These are phyloP conservation scores for Himalopsyche anomala DNA, from an alignment of 2,888 invertebrate genomes.

Conservation along the genomic window DNA sequence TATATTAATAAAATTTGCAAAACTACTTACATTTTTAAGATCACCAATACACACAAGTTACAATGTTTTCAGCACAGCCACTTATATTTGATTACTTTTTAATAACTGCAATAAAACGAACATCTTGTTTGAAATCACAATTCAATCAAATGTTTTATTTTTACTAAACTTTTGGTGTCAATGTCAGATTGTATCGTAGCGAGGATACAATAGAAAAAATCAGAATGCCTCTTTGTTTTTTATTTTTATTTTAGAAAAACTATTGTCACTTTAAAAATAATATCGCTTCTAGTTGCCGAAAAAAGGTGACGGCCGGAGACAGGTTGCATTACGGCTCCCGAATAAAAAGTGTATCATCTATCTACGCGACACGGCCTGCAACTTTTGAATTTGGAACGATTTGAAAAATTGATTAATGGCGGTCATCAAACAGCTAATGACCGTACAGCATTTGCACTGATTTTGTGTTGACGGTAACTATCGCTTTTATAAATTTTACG, in stretches of 20 bases:
- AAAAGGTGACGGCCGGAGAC: constrained; percentile 14
- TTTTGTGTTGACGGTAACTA: constrained; percentile 21
- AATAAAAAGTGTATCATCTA: constrained; percentile 9
- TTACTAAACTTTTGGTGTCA: constrained; percentile 26
- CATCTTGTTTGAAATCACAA: not conserved
- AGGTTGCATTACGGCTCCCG: constrained; percentile 25
- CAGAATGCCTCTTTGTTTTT: constrained; percentile 20
- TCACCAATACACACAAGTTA: not conserved
- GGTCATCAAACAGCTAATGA: constrained; percentile 39
- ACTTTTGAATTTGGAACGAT: constrained; percentile 39
- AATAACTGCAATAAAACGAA: constrained; percentile 8
- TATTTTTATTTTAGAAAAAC: not conserved
- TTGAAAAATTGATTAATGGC: constrained; percentile 31
- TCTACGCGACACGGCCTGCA: not conserved
- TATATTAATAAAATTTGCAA: not conserved
- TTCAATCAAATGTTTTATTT: not conserved
- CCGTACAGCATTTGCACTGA: constrained; percentile 35
- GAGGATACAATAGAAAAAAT: constrained; percentile 30
- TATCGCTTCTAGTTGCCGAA: not conserved
- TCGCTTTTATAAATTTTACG: constrained; percentile 44
- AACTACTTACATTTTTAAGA: not conserved
- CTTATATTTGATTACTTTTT: not conserved
- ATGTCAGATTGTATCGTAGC: not conserved
- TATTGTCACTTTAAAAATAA: constrained; percentile 3
- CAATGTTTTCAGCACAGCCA: not conserved